Evolutionary conservation across 2,113 vertebrate genomes (phyloP).

Genomic region (Caracal caracal): DNA sequence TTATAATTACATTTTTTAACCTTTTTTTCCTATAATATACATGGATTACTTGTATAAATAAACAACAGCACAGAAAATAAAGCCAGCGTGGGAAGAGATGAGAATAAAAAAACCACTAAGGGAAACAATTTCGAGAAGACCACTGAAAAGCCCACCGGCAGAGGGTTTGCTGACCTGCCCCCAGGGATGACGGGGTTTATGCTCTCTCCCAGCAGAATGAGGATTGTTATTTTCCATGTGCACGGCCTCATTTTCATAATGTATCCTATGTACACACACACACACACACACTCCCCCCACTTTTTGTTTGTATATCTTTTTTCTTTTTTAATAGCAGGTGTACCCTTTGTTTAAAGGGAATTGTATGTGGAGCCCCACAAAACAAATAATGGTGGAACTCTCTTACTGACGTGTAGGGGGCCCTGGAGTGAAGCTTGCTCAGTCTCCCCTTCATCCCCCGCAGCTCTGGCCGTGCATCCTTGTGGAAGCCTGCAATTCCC

Average conservation of each 20-base stretch:
- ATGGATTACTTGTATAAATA: background rate
- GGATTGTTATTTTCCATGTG: background rate
- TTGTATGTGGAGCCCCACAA: background rate
- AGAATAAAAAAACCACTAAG: background rate
- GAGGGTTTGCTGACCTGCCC: no score
- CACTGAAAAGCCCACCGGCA: no score
- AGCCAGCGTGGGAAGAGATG: background rate
- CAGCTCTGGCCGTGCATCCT: background rate
- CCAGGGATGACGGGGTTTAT: background rate
- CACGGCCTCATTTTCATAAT: background rate
- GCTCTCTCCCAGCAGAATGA: no score
- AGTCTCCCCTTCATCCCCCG: no score
- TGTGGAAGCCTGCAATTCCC: background rate
- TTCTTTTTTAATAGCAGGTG: background rate
- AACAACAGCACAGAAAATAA: background rate
- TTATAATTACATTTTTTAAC: background rate
- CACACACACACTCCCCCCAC: background rate
- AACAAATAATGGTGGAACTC: background rate
- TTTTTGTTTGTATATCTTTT: background rate
- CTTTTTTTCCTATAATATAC: background rate
- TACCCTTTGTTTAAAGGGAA: background rate
- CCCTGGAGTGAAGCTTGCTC: no score
- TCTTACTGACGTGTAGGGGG: background rate
- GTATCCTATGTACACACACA: background rate
- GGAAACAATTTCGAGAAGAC: background rate